Evolutionary conservation across 1,140 invertebrate species (phyloP).

Genomic region (Bombus pyrosoma): DNA sequence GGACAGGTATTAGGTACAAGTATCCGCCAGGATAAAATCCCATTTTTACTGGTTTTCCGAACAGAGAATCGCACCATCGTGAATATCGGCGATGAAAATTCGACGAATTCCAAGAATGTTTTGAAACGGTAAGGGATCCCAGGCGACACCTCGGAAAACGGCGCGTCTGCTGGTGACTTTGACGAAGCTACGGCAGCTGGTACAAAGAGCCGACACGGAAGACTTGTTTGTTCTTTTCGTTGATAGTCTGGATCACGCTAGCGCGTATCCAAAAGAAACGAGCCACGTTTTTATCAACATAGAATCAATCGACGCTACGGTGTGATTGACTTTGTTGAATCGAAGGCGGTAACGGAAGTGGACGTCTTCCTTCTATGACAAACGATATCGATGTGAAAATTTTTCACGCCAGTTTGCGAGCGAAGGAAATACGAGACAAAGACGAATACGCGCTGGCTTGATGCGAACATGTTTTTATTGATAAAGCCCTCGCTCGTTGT

Average conservation of each 20-base stretch:
- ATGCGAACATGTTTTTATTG: no score
- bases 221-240: constrained; percentile 16
- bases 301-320: constrained; percentile 24
- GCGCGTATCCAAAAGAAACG: not conserved
- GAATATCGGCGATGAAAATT: constrained; percentile 14
- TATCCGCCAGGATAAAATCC: no score
- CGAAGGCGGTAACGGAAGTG: not conserved
- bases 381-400: not conserved
- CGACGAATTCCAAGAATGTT: constrained; percentile 4
- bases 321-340: not conserved
- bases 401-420: not conserved
- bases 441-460: no score
- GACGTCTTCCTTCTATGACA: no score
- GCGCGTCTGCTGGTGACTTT: constrained; percentile 59
- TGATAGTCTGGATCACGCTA: not conserved
- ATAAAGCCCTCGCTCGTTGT: no score
- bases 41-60: not conserved
- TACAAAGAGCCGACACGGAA: constrained; percentile 29
- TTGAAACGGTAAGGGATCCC: not conserved
- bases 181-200: constrained; percentile 50
- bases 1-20: not conserved
- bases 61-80: not conserved
- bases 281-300: constrained; percentile 23
- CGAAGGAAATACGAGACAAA: no score
- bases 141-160: constrained; percentile 18